These are phyloP conservation scores for Pammene aurita DNA, from an alignment of 2,888 invertebrate genomes.

Conservation along the genomic window DNA sequence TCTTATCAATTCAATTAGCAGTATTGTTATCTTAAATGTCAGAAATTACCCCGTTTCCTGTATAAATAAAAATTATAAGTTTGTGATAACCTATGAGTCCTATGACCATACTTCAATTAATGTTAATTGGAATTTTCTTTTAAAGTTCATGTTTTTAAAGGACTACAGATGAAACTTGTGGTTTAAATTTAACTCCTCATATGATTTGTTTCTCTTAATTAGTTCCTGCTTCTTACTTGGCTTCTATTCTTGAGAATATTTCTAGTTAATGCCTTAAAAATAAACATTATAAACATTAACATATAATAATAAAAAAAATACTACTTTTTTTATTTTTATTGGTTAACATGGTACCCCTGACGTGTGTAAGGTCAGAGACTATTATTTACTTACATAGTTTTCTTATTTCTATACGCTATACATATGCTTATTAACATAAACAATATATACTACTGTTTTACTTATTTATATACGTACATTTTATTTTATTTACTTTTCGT, in stretches of 20 bases:
- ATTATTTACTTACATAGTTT: no score
- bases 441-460: no score
- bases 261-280: background rate
- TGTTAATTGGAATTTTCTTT: background rate
- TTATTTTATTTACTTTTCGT: no score
- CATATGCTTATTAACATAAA: no score
- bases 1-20: slow-evolving; percentile 10
- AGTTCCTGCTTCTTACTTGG: background rate
- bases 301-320: no score
- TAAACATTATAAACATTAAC: no score
- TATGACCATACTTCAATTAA: background rate
- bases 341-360: no score
- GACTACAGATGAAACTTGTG: background rate
- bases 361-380: no score
- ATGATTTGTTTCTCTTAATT: background rate
- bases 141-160: background rate
- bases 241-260: background rate
- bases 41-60: slow-evolving; percentile 14
- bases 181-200: no score
- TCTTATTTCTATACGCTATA: no score
- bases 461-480: no score
- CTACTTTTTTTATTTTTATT: no score
- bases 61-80: background rate
- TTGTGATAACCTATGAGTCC: slow-evolving; percentile 14
- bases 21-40: background rate